These are phyloP conservation scores for Steatornis caripensis DNA, from an alignment of 2,113 vertebrate genomes.

Conservation along the genomic window DNA sequence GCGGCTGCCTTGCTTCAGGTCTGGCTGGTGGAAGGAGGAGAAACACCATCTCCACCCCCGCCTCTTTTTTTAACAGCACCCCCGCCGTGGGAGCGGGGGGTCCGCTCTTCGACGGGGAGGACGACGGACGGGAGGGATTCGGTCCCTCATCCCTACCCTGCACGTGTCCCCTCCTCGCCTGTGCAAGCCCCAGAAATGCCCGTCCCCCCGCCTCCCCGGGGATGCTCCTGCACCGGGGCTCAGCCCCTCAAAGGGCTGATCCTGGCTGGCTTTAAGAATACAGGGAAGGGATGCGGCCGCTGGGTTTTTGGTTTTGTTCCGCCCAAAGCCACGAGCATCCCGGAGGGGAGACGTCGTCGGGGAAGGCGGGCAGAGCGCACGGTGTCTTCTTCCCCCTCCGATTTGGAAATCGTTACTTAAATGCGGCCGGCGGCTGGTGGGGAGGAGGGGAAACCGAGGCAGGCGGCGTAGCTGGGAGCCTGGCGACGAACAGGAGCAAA, in stretches of 20 bases:
- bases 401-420: not conserved
- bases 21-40: not conserved
- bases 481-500: not conserved
- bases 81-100: too few species aligned
- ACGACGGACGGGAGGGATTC: not conserved
- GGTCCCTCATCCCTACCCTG: not conserved
- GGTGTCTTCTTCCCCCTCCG: not conserved
- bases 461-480: not conserved
- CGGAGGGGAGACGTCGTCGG: rapidly evolving
- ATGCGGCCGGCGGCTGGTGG: not conserved
- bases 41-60: not conserved
- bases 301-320: not conserved
- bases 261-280: not conserved
- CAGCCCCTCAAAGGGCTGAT: not conserved
- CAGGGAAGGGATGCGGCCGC: rapidly evolving
- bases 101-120: not conserved
- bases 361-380: not conserved
- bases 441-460: not conserved
- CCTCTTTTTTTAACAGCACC: not conserved
- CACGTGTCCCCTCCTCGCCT: not conserved
- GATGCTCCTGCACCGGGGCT: not conserved
- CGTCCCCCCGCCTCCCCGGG: rapidly evolving
- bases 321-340: rapidly evolving
- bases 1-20: not conserved
- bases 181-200: not conserved